phyloP scores from a whole-genome alignment of 2,888 invertebrate genomes.

The Drosophila ezoana region DNA sequence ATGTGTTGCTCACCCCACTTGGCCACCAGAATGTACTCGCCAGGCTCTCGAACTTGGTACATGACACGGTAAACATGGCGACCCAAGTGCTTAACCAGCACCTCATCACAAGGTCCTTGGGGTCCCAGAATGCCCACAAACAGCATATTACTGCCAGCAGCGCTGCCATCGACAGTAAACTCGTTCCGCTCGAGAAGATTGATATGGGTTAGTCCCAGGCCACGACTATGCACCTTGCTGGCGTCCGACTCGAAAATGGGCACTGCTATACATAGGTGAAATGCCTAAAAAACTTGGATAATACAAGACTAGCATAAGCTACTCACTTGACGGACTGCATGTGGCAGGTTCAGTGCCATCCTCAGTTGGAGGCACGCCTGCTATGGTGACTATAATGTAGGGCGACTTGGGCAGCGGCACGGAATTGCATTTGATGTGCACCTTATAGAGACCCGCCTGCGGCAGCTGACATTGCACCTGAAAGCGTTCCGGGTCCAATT shows the following conservation, averaged over 20 bases:
- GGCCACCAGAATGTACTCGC: slow-evolving; percentile 96
- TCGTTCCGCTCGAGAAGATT: slow-evolving; percentile 81
- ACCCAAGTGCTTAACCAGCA: slow-evolving; percentile 95
- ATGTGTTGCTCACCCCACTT: slow-evolving; percentile 99
- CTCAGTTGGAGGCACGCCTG: slow-evolving; percentile 46
- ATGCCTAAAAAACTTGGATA: neutral
- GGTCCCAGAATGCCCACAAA: slow-evolving; percentile 98
- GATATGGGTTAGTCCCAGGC: slow-evolving; percentile 79
- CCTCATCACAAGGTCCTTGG: slow-evolving; percentile 98
- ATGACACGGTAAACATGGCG: slow-evolving; percentile 95
- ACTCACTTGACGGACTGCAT: slow-evolving; percentile 24
- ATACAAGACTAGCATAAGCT: neutral
- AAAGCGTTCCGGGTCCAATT: slow-evolving; percentile 82
- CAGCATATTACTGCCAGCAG: slow-evolving; percentile 93
- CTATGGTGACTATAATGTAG: slow-evolving; percentile 81
- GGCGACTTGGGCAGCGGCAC: slow-evolving; percentile 81
- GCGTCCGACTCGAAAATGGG: slow-evolving; percentile 80
- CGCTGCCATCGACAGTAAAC: slow-evolving; percentile 82
- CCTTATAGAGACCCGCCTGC: slow-evolving; percentile 81
- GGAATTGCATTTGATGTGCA: slow-evolving; percentile 83
- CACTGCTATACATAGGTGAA: slow-evolving; percentile 46
- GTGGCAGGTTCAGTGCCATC: neutral
- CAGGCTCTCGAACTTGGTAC: slow-evolving; percentile 95
- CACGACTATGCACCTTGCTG: slow-evolving; percentile 79
- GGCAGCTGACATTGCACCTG: slow-evolving; percentile 70